Percentiles rank a stretch among this genome's conserved stretches.
These are phyloP conservation scores for Benitochromis conjunctus DNA, from an alignment of 2,113 vertebrate genomes.

Conservation along the genomic window DNA sequence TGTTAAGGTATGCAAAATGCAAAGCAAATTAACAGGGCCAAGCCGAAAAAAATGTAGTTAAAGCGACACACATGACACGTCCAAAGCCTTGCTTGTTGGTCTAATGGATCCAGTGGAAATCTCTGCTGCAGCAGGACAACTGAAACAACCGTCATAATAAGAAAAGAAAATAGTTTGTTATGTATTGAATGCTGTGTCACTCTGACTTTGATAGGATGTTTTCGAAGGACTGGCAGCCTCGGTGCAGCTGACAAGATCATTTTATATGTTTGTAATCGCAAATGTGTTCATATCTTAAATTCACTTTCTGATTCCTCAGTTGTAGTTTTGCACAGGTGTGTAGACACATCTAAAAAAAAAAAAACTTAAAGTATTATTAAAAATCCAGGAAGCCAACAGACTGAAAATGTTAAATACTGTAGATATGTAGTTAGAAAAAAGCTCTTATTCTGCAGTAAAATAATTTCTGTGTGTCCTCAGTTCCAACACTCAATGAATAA, in stretches of 20 bases:
- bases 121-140: constrained; percentile 2
- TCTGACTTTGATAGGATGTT: neutral
- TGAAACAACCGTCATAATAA: constrained; percentile 18
- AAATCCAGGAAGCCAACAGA: neutral
- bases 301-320: neutral
- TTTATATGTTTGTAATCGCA: neutral
- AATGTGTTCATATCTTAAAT: neutral
- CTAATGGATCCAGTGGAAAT: neutral
- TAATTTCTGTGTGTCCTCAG: neutral
- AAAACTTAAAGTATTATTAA: neutral
- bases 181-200: constrained; percentile 40
- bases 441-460: neutral
- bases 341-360: accelerated
- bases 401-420: neutral
- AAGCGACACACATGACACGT: constrained; percentile 1
- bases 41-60: constrained; percentile 7
- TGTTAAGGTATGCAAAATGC: neutral
- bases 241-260: neutral
- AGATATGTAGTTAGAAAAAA: neutral
- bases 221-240: neutral
- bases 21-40: constrained; percentile 11
- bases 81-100: constrained; percentile 17
- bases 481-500: neutral
- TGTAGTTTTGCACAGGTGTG: neutral
- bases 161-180: constrained; percentile 24